Percentiles rank a stretch among this genome's conserved stretches.
Conservation (phyloP, 2,888 invertebrate genomes). For the Amblyjoppa proteus region DNA sequence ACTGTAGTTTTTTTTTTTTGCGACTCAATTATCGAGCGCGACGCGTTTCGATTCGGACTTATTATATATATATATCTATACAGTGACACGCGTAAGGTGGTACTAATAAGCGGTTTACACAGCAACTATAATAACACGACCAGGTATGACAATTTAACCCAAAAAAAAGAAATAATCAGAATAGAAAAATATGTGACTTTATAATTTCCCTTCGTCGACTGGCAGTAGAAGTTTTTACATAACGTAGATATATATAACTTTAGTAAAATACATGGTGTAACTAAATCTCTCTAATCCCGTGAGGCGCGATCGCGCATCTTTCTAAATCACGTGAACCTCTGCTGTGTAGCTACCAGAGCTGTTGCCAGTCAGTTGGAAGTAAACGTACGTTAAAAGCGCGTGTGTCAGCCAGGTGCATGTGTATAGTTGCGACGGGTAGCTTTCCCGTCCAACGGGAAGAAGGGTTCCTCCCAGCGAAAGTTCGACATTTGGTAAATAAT, state of each 20-base stretch:
- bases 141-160: slow-evolving; percentile 27
- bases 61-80: slow-evolving; percentile 32
- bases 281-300: slow-evolving; percentile 32
- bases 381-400: not conserved
- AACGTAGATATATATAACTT: slow-evolving; percentile 63
- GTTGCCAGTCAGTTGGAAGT: slow-evolving; percentile 22
- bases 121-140: slow-evolving; percentile 13
- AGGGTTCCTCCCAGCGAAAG: not conserved
- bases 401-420: too few relatives aligned
- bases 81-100: not conserved
- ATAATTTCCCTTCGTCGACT: slow-evolving; percentile 67
- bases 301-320: slow-evolving; percentile 1
- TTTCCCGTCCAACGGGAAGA: not conserved
- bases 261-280: slow-evolving; percentile 75
- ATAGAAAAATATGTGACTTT: slow-evolving; percentile 79
- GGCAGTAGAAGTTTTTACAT: slow-evolving; percentile 70
- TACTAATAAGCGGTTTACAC: slow-evolving; percentile 18
- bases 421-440: not conserved
- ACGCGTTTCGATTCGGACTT: slow-evolving; percentile 11
- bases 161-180: slow-evolving; percentile 65
- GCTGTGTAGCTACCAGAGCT: slow-evolving; percentile 28
- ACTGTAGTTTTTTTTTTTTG: slow-evolving; percentile 7
- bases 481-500: slow-evolving; percentile 7
- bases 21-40: not conserved
- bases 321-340: slow-evolving; percentile 20